Base-by-base conservation (phyloP, 2,113 vertebrate species). In the Andinoacara biseriatus region DNA sequence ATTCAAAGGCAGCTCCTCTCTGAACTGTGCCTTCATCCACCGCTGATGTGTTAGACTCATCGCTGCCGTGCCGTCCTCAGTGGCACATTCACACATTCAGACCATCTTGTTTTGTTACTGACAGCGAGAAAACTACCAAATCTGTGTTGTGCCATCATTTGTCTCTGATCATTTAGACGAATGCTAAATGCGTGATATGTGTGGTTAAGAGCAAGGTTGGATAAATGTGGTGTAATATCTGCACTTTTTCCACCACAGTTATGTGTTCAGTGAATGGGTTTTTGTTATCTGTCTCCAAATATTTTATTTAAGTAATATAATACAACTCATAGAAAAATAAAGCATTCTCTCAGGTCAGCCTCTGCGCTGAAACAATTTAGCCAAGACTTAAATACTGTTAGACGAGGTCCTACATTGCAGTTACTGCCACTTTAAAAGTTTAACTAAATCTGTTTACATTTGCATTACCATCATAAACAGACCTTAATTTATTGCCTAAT, bases 1-100 rank as follows among this genome's bases (percentile, higher is more conserved):
- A 77, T 79, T 90, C 54, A 85, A 74, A 87, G 81, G 65, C 84
- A 67, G 33, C 74, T 60, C 67, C n/a, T 78, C 77, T 83, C 59
- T 74, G 65, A 69, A 80, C 89, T 81, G 63, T 52, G 58, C 77
- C 74, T 76, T 81, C 74, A 76, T 85, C 77, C 75, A 76, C 81
- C 80, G 62, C 59, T 6, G 26, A 57, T 26, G 26, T 78, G 31
- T 67, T 58, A 7, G 31, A 81, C 56, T 76, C 56, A 10, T 22
- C 46, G 58, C 52, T 76, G 67, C 20, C 31, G 58, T 33, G 10
- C 22, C 14, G 38, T 69, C 65, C 40, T 43, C 35, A 63, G 1
- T 9, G 35, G 33, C 17, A 33, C 58, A 62, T 38, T 31, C 31
- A 59, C 20, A 18, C 40, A 46, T 65, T 38, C 18, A 10, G 17